Conservation (phyloP, 2,888 invertebrate genomes). For the Hydriomena furcata region DNA sequence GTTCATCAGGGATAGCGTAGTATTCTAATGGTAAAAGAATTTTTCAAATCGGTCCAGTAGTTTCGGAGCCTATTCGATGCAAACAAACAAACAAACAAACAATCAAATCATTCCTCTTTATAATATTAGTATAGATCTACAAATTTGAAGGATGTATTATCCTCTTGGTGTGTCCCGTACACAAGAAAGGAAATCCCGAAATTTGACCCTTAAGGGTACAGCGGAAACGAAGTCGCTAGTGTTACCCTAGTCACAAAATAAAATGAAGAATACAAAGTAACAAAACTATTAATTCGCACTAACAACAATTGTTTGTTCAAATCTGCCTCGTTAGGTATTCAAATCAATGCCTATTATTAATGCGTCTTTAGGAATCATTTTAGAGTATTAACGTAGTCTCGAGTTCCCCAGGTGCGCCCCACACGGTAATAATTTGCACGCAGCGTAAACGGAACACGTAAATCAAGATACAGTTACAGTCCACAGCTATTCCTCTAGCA, state of each 20-base stretch:
- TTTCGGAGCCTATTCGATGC: too few species aligned
- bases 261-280: slow-evolving; percentile 14
- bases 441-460: slow-evolving; percentile 53
- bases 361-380: slow-evolving; percentile 41
- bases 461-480: slow-evolving; percentile 56
- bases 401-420: slow-evolving; percentile 62
- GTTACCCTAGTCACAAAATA: slow-evolving; percentile 5
- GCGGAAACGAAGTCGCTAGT: neutral
- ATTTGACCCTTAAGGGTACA: too few species aligned
- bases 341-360: slow-evolving; percentile 35
- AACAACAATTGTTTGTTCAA: slow-evolving; percentile 31
- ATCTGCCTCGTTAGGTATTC: slow-evolving; percentile 28
- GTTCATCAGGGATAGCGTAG: too few species aligned
- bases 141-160: too few species aligned
- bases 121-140: too few species aligned
- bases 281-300: slow-evolving; percentile 8
- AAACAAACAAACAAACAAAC: too few species aligned
- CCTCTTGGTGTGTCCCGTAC: too few species aligned
- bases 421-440: slow-evolving; percentile 66
- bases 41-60: too few species aligned
- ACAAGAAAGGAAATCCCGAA: too few species aligned
- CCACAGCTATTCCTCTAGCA: slow-evolving; percentile 4
- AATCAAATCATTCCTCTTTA: too few species aligned
- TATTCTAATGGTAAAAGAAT: too few species aligned
- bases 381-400: slow-evolving; percentile 38